Percentiles rank a stretch among this genome's conserved stretches.
phyloP scores from a whole-genome alignment of 2,888 invertebrate species.

The Erebia palarica region DNA sequence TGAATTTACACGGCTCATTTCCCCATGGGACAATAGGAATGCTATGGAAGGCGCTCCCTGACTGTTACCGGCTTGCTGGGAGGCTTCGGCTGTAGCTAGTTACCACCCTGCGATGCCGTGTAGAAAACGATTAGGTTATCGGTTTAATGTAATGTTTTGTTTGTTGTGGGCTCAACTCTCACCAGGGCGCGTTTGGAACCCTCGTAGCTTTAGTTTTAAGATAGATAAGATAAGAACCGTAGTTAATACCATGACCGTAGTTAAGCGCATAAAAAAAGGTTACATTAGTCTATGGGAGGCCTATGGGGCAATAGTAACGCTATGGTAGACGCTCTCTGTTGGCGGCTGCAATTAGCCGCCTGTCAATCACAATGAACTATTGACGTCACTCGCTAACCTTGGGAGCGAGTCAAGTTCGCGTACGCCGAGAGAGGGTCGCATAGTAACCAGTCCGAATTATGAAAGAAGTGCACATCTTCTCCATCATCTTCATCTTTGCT shows the following conservation, averaged over 20 bases:
- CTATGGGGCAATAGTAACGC: conserved; percentile 11
- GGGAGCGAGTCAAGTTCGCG: conserved; percentile 54
- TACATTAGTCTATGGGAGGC: not conserved
- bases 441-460: too few species aligned
- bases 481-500: not conserved
- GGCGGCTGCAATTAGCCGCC: conserved; percentile 47
- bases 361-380: conserved; percentile 53
- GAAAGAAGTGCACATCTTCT: too few species aligned
- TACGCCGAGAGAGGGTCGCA: not conserved
- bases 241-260: too few species aligned
- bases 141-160: too few species aligned
- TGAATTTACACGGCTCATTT: conserved; percentile 49
- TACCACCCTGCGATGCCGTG: too few species aligned
- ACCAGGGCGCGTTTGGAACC: too few species aligned
- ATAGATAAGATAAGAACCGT: too few species aligned
- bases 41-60: conserved; percentile 33
- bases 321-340: conserved; percentile 34
- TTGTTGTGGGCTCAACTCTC: too few species aligned
- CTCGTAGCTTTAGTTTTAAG: too few species aligned
- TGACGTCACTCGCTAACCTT: conserved; percentile 52
- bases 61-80: conserved; percentile 32
- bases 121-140: too few species aligned
- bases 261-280: too few species aligned
- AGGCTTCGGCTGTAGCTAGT: too few species aligned
- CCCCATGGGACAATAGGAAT: conserved; percentile 30